Evolutionary conservation across 2,113 vertebrate species (phyloP).

Genomic region (Dipodomys merriami): DNA sequence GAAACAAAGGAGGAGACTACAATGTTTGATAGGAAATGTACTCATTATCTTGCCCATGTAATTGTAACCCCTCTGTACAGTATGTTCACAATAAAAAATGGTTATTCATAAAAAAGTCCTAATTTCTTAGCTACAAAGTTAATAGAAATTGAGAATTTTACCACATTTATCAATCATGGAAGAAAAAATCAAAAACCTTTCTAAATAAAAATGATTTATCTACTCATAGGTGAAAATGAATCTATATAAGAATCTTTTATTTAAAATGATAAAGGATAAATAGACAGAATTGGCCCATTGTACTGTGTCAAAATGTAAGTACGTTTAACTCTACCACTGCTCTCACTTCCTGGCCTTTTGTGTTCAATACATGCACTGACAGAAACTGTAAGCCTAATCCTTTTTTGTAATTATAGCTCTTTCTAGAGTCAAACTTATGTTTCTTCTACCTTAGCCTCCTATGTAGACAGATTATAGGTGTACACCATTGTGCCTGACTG

Average conservation of each 20-base stretch:
- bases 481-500: neutral
- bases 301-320: neutral
- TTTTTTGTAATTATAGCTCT: neutral
- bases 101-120: too few relatives aligned
- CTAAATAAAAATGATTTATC: too few relatives aligned
- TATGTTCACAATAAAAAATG: too few relatives aligned
- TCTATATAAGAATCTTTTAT: neutral
- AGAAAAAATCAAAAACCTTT: neutral
- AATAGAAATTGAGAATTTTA: slow-evolving; percentile 11
- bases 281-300: neutral
- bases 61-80: too few relatives aligned
- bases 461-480: neutral
- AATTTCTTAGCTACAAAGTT: neutral
- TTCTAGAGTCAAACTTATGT: neutral
- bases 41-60: too few relatives aligned
- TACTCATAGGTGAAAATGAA: neutral
- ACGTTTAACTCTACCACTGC: neutral
- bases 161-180: neutral
- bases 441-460: neutral
- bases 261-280: neutral
- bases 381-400: neutral
- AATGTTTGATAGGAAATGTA: too few relatives aligned
- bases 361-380: neutral
- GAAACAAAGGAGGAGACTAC: too few relatives aligned
- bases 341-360: neutral